Base-by-base conservation (phyloP, 35 echinoderm and acorn worm species). In the Anneissia japonica region DNA sequence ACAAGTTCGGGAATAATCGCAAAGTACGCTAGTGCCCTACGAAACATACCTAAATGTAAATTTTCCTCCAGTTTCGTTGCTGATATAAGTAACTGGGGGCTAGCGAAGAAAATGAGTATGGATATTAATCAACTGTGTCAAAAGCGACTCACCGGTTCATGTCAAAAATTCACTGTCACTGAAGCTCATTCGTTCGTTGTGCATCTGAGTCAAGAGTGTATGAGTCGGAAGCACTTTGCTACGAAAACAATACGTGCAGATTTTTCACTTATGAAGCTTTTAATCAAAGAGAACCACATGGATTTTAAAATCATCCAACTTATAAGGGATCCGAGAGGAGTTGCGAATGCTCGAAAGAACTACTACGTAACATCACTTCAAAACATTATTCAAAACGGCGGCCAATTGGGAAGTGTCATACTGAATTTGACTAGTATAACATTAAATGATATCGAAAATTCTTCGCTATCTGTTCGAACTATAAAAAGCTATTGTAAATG, bases 231-330 rank as follows among this genome's bases (percentile, higher is more conserved):
- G 16, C 87, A 84, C 30, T 73, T 93, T 6, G 94, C 84, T 0
- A 90, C 89, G 37, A 99, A 99, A 87, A 83, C 88, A 12, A 99
- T 99, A 7, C 28, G 96, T 73, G 89, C 89, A 10, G 81, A 94
- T 72, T 36, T 99, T 11, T 81, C 87, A 35, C 91, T 93, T 38
- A 13, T 99, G 7, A 77, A 87, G 36, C 45, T 90, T 6, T 82
- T 94, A 31, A 37, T 93, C 0, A 82, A 82, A 36, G 46, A n/a
- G 9, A 35, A 89, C 32, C 28, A 75, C 0, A 86, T 92, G 33
- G 91, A 99, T 43, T 80, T 99, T 0, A 99, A 99, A 90, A 86
- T 99, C 19, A 91, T 99, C 28, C 96, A 99, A 81, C 84, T 99
- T 0, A 85, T 99, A 21, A 76, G 96, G 10, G 96, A 99, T 79